These are phyloP conservation scores for Tinea trinotella DNA, from an alignment of 2,888 invertebrate genomes.

Conservation along the genomic window DNA sequence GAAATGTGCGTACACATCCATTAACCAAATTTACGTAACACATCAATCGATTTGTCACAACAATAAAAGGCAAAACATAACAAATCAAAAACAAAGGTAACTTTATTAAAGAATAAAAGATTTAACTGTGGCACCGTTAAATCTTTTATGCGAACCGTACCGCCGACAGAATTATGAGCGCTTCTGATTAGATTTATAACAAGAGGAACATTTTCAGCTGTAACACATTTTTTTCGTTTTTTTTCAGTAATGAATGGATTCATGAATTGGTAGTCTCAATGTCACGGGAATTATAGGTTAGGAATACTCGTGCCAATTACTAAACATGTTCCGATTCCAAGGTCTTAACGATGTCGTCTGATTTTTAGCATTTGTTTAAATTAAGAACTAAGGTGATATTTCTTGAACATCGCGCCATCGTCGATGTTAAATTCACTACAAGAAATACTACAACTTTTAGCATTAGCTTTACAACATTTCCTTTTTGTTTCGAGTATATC, in stretches of 20 bases:
- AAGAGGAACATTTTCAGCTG: constrained; percentile 9
- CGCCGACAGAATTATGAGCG: constrained; percentile 15
- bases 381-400: not conserved
- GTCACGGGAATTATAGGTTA: constrained; percentile 12
- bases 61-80: not conserved
- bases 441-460: too few relatives aligned
- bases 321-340: not conserved
- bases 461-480: too few relatives aligned
- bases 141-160: constrained; percentile 12
- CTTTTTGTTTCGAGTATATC: too few relatives aligned
- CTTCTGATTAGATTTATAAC: constrained; percentile 17
- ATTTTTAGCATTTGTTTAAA: not conserved
- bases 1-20: too few relatives aligned
- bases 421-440: too few relatives aligned
- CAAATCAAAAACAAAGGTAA: not conserved
- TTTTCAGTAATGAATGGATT: constrained; percentile 7
- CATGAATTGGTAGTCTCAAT: constrained; percentile 8
- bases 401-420: not conserved
- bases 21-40: too few relatives aligned
- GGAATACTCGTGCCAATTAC: constrained; percentile 11
- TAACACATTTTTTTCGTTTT: constrained; percentile 11
- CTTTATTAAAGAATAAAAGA: not conserved
- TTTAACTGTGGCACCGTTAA: not conserved
- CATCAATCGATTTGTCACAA: not conserved
- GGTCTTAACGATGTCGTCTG: not conserved